Base-by-base conservation (phyloP, 2,113 vertebrate species). In the Xiphophorus maculatus region DNA sequence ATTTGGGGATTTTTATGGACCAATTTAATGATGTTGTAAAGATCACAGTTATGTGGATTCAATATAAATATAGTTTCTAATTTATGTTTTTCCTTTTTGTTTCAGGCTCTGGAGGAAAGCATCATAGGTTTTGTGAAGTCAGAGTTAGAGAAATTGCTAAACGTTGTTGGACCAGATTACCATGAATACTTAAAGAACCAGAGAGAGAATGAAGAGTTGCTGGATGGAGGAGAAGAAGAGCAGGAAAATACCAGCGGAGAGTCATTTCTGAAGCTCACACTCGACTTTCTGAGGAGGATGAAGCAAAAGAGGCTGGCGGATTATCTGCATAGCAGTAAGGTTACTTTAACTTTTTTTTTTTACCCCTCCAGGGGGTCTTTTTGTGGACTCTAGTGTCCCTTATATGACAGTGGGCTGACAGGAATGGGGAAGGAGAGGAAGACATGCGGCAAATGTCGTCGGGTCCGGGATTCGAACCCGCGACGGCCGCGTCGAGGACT, bases 71-170 rank as follows among this genome's bases (percentile, higher is more conserved):
- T 37, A 1, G 8, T 33, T 33, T 17, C 5, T 54, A 4, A 25
- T 58, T n/a, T 11, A 30, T 29, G 29, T 19, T 29, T 0, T 7
- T 48, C 28, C 0, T 15, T 13, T 63, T 28, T 63, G 35, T 48
- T 61, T 12, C 73, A 75, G 65, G 33, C 67, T 37, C 65, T 75
- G 51, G 51, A 75, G 64, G 73, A 75, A 13, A 75, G 61, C 17
- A 67, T 75, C 1, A 2, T 40, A 35, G 14, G 10, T 17, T 75
- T 61, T 42, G 65, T 67, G 7, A 60, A 42, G 73, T 67, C 35
- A 10, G 64, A 75, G 12, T 33, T 75, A 11, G 61, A 30, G 15
- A 66, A 60, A 6, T 22, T 75, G 1, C 64, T 67, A 1, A 37
- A 61, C 19, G 0, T 32, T 40, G 17, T 75, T 51, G 19, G 65